Evolutionary conservation across 1,140 invertebrate genomes (phyloP), one percentile per base, ranked within the genome.

Genomic region (Drosophila mauritiana): DNA sequence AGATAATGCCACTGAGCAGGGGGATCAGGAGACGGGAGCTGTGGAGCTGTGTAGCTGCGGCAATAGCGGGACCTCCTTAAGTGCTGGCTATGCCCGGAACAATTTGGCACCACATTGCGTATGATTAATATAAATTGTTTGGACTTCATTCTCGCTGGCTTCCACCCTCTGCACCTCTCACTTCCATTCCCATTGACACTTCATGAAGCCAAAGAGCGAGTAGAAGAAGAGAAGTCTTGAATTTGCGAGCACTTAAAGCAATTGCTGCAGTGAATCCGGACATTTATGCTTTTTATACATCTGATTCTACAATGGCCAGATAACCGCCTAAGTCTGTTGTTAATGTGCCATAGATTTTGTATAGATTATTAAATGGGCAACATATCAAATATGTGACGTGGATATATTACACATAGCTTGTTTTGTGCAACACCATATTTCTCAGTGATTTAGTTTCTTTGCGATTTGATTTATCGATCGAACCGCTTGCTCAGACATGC

Each of bases 41-140:
- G 27, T 22, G 27, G 27, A 31, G 27, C 27, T 8, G 27, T 2
- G 27, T 2, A 31, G 27, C 27, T 37, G 36, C 11, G 3, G 12
- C 11, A 37, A 37, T 37, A 10, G 31, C 8, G 34, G 25, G 31
- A 36, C 25, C 25, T 51, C 64, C 65, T 70, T 63, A 77, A 65
- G 65, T 65, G 69, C 69, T 58, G 77, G 52, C 46, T 56, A 61
- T 74, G 74, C 52, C 42, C 40, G 48, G 73, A 75, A 79, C 80
- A 83, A 84, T 83, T 83, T 83, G 80, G 80, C 80, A 79, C 80
- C 63, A 83, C 75, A 62, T 83, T 79, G 80, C 80, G 80, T 76
- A 79, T 83, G 80, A 83, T 83, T 79, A 83, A 83, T 83, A 83
- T 79, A 83, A 83, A 83, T 83, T 78, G 75, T 65, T 75, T 70